A percentile compares a stretch with the other conserved stretches of the same genome.
Evolutionary conservation across 2,113 vertebrate genomes (phyloP).

Genomic region (Acinonyx jubatus): DNA sequence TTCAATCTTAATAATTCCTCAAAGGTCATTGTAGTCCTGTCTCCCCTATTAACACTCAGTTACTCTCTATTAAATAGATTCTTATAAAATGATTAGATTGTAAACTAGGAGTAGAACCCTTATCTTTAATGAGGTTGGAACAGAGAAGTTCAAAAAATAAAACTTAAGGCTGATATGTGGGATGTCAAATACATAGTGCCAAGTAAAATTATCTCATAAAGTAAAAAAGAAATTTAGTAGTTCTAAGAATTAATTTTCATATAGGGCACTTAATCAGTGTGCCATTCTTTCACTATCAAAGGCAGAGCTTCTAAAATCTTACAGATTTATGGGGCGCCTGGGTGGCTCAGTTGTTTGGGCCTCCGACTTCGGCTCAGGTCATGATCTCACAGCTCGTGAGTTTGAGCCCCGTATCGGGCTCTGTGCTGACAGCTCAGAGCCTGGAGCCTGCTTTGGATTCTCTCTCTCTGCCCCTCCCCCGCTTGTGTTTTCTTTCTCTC

Average conservation of each 20-base stretch:
- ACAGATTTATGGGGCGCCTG: too few relatives aligned
- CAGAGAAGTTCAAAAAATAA: constrained; percentile 18
- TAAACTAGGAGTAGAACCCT: background rate
- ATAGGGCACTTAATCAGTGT: background rate
- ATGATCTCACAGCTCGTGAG: too few relatives aligned
- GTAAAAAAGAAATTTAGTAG: constrained; percentile 1
- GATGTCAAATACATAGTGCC: background rate
- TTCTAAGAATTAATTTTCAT: constrained; percentile 17
- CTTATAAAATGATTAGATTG: background rate
- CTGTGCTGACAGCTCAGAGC: too few relatives aligned
- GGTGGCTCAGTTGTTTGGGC: too few relatives aligned
- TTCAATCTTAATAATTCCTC: constrained; percentile 9
- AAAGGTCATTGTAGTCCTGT: background rate
- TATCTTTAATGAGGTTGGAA: background rate
- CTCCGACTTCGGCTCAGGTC: too few relatives aligned
- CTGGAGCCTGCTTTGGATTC: too few relatives aligned
- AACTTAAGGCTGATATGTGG: background rate
- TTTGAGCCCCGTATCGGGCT: too few relatives aligned
- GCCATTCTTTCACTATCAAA: background rate
- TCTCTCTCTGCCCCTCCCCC: too few relatives aligned
- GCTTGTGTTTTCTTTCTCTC: too few relatives aligned
- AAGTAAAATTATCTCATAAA: constrained; percentile 3
- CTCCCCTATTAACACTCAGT: background rate
- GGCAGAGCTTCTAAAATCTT: background rate
- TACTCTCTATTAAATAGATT: background rate